These are phyloP conservation scores for Watsonalla cultraria DNA, from an alignment of 2,888 invertebrate genomes.

Conservation along the genomic window DNA sequence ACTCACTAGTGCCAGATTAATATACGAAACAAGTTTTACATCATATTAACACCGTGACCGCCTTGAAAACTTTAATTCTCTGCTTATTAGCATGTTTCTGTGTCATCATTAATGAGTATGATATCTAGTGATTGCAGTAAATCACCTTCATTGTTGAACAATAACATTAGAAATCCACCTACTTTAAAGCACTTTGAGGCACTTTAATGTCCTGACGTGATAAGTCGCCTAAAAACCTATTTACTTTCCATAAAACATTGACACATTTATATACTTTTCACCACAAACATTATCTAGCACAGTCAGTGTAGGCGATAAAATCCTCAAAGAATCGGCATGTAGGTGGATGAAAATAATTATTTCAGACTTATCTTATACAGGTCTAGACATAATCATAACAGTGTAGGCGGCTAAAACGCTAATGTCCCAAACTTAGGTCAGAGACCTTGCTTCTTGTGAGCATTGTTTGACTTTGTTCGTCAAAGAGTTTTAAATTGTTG, in stretches of 20 bases:
- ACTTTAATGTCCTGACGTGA: background rate
- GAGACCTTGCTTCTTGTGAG: background rate
- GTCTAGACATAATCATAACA: background rate
- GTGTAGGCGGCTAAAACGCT: background rate
- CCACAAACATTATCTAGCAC: background rate
- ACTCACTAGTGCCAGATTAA: background rate
- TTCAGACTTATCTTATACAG: background rate
- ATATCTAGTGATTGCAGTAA: background rate
- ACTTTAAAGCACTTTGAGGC: background rate
- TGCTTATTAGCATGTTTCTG: background rate
- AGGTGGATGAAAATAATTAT: background rate
- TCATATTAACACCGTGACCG: conserved; percentile 13
- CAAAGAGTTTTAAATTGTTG: background rate
- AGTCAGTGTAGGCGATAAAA: background rate
- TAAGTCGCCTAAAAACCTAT: background rate
- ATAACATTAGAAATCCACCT: background rate
- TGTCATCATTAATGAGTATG: conserved; percentile 1
- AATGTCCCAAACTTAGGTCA: background rate
- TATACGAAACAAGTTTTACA: conserved; percentile 2
- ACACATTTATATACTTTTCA: too few species aligned
- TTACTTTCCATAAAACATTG: background rate
- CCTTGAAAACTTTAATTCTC: conserved; percentile 9
- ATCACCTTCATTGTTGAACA: background rate
- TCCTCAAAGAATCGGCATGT: too few species aligned
- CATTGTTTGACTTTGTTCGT: background rate